A percentile compares a stretch with the other conserved stretches of the same genome.
phyloP scores from a whole-genome alignment of 2,888 invertebrate species.

The Nematopogon swammerdamellus region DNA sequence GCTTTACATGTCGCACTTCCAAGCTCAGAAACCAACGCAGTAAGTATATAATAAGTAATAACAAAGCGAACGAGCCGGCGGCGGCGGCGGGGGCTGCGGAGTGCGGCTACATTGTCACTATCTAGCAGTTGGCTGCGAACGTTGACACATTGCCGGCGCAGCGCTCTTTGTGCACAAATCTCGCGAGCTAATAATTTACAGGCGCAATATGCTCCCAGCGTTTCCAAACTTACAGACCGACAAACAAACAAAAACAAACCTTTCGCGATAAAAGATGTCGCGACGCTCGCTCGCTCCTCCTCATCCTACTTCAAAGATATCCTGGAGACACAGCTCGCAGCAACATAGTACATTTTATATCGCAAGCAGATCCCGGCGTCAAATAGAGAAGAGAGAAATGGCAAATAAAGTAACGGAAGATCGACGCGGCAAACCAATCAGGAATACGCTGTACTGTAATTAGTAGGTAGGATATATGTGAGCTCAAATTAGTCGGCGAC shows the following conservation, averaged over 20 bases:
- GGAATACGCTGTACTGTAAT: slow-evolving; percentile 35
- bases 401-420: slow-evolving; percentile 3
- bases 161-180: slow-evolving; percentile 51
- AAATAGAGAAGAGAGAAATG: too few relatives aligned
- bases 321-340: background rate
- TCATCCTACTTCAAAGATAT: slow-evolving; percentile 35
- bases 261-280: slow-evolving; percentile 47
- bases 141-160: slow-evolving; percentile 49
- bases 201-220: slow-evolving; percentile 43
- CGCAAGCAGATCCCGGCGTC: too few relatives aligned
- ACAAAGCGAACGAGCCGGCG: slow-evolving; percentile 30
- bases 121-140: slow-evolving; percentile 28
- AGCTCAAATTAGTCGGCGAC: slow-evolving; percentile 44
- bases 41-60: too few relatives aligned
- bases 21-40: too few relatives aligned
- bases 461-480: too few relatives aligned
- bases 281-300: slow-evolving; percentile 21
- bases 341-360: too few relatives aligned
- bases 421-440: slow-evolving; percentile 29
- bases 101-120: too few relatives aligned
- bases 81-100: slow-evolving; percentile 34
- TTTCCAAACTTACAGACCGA: slow-evolving; percentile 40
- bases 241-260: slow-evolving; percentile 41
- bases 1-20: too few relatives aligned
- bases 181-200: slow-evolving; percentile 48